Percentiles rank a stretch among this genome's conserved stretches.
phyloP scores from a whole-genome alignment of 2,113 vertebrate species.

The Hippocampus zosterae region DNA sequence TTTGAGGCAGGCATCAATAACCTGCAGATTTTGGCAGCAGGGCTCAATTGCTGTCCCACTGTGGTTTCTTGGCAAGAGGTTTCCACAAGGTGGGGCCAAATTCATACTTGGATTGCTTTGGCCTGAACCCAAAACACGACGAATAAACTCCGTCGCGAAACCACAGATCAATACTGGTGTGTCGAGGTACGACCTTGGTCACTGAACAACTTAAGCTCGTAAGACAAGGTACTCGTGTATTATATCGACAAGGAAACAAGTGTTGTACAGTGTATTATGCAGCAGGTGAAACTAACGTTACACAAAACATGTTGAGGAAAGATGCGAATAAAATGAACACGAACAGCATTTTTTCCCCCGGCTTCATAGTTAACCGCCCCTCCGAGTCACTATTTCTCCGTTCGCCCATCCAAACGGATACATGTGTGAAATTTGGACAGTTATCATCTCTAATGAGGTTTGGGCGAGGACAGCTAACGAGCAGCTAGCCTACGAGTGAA shows the following conservation, averaged over 20 bases:
- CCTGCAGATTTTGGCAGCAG: too few species aligned
- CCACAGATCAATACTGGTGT: background rate
- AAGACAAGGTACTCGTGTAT: background rate
- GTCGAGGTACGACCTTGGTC: background rate
- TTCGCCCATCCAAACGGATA: background rate
- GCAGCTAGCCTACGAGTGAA: constrained; percentile 49
- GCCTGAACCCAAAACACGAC: too few species aligned
- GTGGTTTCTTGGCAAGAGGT: too few species aligned
- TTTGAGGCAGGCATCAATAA: too few species aligned
- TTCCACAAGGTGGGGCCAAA: too few species aligned
- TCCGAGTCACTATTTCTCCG: background rate
- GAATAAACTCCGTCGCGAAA: too few species aligned
- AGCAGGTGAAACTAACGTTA: background rate
- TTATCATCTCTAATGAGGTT: background rate
- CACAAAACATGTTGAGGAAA: background rate
- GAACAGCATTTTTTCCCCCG: background rate
- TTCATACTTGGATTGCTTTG: too few species aligned
- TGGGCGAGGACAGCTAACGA: constrained; percentile 42
- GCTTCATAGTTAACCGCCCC: background rate
- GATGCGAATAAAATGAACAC: background rate
- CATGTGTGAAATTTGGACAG: background rate
- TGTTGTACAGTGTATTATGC: background rate
- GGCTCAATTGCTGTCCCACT: too few species aligned
- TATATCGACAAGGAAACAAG: too few species aligned
- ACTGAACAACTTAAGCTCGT: background rate